Evolutionary conservation across 2,797 vertebrate genomes (phyloP).

Genomic region (Diceros bicornis): DNA sequence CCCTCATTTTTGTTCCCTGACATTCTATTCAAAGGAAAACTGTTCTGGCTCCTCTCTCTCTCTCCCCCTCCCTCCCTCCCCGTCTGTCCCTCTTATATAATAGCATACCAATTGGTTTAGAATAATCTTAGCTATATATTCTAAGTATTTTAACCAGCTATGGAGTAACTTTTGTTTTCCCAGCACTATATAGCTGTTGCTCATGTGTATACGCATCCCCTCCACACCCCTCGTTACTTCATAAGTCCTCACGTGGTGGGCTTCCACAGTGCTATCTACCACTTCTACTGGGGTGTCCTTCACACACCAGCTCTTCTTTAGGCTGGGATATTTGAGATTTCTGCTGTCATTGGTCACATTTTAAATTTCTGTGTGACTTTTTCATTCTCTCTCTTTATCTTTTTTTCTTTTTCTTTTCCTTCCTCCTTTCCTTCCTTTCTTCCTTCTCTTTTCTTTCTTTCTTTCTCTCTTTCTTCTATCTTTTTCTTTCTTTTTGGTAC

Average conservation of each 20-base stretch:
- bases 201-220: rapidly evolving
- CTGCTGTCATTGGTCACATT: neutral
- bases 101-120: slow-evolving; percentile 51
- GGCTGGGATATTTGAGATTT: neutral
- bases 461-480: no score
- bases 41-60: slow-evolving; percentile 58
- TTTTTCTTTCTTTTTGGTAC: neutral
- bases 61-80: neutral
- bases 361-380: neutral
- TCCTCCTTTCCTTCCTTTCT: neutral
- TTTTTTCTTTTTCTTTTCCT: neutral
- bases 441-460: neutral
- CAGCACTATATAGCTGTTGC: rapidly evolving
- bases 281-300: no score
- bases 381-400: neutral
- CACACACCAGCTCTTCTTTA: neutral
- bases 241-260: rapidly evolving
- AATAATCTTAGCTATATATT: neutral
- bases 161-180: neutral
- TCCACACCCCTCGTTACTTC: rapidly evolving
- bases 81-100: neutral
- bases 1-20: neutral
- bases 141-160: slow-evolving; percentile 25
- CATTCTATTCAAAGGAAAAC: slow-evolving; percentile 56
- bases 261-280: rapidly evolving